Base-by-base conservation (phyloP, 2,797 vertebrate genomes). In the Zenarchopterus dispar region DNA sequence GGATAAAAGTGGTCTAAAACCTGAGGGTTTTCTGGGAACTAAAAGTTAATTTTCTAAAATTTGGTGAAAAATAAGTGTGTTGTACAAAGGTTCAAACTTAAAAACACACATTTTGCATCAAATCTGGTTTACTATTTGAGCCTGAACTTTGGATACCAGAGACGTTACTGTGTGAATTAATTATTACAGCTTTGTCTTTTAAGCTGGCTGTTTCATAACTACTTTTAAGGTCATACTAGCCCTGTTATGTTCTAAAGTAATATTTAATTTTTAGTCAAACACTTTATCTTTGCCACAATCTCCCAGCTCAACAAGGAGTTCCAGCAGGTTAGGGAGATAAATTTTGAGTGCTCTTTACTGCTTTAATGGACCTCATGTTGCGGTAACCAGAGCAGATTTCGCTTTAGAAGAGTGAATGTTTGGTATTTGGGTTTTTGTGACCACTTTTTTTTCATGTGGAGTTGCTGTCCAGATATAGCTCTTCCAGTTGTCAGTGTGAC, bases 401-500 rank as follows among this genome's bases (percentile, higher is more conserved):
- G 49, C 56, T 53, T 74, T 66, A 49, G 17, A 69, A 65, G 49
- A 62, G 51, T 18, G 50, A 75, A 41, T 67, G 46, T 70, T 47
- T 59, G 68, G 68, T 71, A 65, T 81, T 77, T 77, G 9, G 59
- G 51, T 62, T 77, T 87, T 77, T 75, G 41, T 46, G 45, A 50
- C 66, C 57, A 81, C 82, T 89, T 89, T 90, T 74, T 65, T 46
- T 74, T 84, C 67, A 55, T 18, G 0, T 62, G 47, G 44, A 52
- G 48, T 21, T 77, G 45, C 41, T 56, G 47, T 86, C 84, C 77
- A 78, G 70, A 90, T 87, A 56, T 89, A 89, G 82, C 76, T 54
- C 77, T 75, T 55, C 55, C 89, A 91, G 85, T 85, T 90, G 89
- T 88, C 80, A 50, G 55, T 82, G 81, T 43, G 74, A 80, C 82